Percentiles rank a stretch among this genome's conserved stretches.
Evolutionary conservation across 37 sponge, comb jelly and placozoan species (phyloP).

Genomic region (Agelas oroides): DNA sequence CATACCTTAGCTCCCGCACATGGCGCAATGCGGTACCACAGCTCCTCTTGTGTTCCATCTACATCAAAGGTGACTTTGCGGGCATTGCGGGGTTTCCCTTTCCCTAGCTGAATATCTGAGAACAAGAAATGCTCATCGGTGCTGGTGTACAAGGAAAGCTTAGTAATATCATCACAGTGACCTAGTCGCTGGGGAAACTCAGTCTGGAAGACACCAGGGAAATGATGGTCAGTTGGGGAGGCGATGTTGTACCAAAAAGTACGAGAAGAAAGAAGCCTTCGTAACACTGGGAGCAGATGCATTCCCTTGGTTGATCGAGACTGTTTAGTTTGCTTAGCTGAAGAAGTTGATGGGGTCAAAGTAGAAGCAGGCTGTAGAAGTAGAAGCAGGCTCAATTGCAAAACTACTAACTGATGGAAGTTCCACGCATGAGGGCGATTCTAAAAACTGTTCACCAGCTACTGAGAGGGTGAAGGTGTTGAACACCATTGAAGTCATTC

Average conservation of each 20-base stretch:
- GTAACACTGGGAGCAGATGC: slow-evolving; percentile 6
- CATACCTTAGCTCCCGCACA: slow-evolving; percentile 41
- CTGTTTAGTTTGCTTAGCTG: neutral
- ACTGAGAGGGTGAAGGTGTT: slow-evolving; percentile 22
- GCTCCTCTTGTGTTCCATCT: slow-evolving; percentile 2
- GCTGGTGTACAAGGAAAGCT: neutral
- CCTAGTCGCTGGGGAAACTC: slow-evolving; percentile 30
- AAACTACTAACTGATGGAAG: neutral
- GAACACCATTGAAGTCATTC: slow-evolving; percentile 17
- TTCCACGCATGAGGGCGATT: neutral
- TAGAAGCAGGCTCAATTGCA: neutral
- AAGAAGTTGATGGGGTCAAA: too few relatives aligned
- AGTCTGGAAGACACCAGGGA: slow-evolving; percentile 24
- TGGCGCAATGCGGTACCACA: slow-evolving; percentile 46
- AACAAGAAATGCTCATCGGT: slow-evolving; percentile 37
- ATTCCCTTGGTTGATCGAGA: slow-evolving; percentile 28
- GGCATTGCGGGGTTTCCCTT: slow-evolving; percentile 11
- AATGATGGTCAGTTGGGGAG: slow-evolving; percentile 18
- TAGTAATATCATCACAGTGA: slow-evolving; percentile 8
- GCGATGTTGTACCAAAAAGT: slow-evolving; percentile 19
- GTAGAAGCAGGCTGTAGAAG: neutral
- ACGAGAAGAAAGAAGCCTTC: slow-evolving; percentile 6
- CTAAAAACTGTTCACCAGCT: slow-evolving; percentile 11
- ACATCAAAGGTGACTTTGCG: slow-evolving; percentile 1
- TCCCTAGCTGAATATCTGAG: slow-evolving; percentile 45